Percentiles rank a stretch among this genome's conserved stretches.
phyloP scores from a whole-genome alignment of 1,140 invertebrate species.

The Laupala kohalensis region DNA sequence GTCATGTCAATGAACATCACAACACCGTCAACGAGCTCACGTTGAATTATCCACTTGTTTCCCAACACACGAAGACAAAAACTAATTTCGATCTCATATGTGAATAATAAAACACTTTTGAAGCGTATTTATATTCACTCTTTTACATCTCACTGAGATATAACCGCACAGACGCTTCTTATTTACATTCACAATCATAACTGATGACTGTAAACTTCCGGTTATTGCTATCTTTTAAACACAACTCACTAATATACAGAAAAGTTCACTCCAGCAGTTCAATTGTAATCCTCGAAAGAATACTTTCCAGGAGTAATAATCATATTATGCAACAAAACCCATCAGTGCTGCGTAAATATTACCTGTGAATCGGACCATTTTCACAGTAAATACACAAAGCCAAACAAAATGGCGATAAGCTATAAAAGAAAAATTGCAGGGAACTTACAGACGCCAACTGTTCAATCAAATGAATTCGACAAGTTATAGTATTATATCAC shows the following conservation, averaged over 20 bases:
- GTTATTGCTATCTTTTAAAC: not conserved
- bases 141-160: not conserved
- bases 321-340: not conserved
- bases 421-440: not conserved
- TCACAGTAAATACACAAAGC: conserved; percentile 4
- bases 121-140: not conserved
- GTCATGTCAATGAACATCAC: not conserved
- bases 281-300: not conserved
- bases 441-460: not conserved
- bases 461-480: not conserved
- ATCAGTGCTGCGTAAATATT: not conserved
- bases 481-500: not conserved
- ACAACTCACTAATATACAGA: not conserved
- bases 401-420: conserved; percentile 8
- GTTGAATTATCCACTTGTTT: not conserved
- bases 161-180: not conserved
- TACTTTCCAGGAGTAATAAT: not conserved
- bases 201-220: conserved; percentile 7
- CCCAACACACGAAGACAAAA: not conserved
- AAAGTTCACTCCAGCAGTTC: not conserved
- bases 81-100: not conserved
- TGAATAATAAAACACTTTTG: not conserved
- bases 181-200: conserved; percentile 2
- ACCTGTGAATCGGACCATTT: conserved; percentile 1
- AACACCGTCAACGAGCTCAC: not conserved